Evolutionary conservation across 2,113 vertebrate species (phyloP).

Genomic region (Sakesphorus luctuosus): DNA sequence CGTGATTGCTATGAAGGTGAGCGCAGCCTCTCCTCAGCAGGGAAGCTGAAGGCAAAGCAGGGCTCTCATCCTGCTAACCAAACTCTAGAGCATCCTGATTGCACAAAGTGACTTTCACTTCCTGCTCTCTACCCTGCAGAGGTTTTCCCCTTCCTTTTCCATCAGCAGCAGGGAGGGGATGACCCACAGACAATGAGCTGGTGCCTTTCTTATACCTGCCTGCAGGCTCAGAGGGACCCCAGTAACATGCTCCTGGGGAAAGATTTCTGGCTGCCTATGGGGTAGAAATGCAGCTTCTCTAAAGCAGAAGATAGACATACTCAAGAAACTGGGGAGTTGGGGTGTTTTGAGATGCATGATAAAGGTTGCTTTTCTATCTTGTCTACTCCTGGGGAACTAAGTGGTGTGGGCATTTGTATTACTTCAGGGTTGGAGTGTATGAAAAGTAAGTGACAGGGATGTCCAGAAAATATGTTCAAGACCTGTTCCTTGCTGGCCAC

Average conservation of each 20-base stretch:
- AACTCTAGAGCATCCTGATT: not conserved
- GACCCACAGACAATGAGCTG: accelerated
- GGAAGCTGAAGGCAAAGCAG: not conserved
- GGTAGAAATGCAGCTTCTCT: not conserved
- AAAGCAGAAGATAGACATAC: not conserved
- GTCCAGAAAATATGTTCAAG: not conserved
- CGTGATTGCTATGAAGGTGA: slow-evolving; percentile 96
- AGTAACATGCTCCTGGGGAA: accelerated
- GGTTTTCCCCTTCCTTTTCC: not conserved
- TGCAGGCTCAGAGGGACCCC: not conserved
- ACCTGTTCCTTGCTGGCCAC: not conserved
- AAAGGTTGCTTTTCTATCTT: not conserved
- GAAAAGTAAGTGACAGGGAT: not conserved
- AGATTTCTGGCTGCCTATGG: not conserved
- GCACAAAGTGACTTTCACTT: not conserved
- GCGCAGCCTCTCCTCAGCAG: not conserved
- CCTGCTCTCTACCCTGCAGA: not conserved
- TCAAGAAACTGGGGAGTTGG: not conserved
- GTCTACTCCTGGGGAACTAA: not conserved
- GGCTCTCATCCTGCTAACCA: not conserved
- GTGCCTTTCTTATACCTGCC: not conserved
- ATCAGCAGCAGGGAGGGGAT: not conserved
- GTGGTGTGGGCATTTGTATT: not conserved
- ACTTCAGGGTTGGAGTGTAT: not conserved
- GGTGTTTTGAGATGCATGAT: not conserved